Percentiles rank a stretch among this genome's conserved stretches.
phyloP scores from a whole-genome alignment of 2,113 vertebrate species.

The Salvelinus sp. region DNA sequence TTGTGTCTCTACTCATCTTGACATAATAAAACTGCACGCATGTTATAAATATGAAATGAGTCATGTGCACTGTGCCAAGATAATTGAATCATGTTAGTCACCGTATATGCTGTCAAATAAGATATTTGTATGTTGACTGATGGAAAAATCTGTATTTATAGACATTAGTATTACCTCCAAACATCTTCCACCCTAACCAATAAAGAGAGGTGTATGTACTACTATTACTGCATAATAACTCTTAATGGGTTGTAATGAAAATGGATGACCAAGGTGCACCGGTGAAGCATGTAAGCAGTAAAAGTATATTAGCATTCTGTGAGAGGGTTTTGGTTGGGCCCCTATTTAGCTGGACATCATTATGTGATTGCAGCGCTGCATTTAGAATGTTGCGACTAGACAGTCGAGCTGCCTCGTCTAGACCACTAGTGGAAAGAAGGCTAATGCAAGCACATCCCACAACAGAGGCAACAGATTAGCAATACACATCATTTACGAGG shows the following conservation, averaged over 20 bases:
- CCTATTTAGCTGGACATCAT: background rate
- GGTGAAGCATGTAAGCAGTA: background rate
- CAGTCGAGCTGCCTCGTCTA: constrained; percentile 27
- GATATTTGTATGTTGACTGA: background rate
- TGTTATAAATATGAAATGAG: too few relatives aligned
- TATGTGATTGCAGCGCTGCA: constrained; percentile 37
- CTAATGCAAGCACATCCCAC: too few relatives aligned
- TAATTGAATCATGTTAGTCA: background rate
- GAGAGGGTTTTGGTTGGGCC: background rate
- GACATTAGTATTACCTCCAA: too few relatives aligned
- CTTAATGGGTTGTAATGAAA: background rate
- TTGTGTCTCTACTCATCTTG: background rate
- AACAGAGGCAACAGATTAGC: too few relatives aligned
- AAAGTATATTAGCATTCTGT: background rate
- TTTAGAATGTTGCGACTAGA: constrained; percentile 22
- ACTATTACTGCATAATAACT: background rate
- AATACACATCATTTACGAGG: too few relatives aligned
- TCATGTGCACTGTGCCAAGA: too few relatives aligned
- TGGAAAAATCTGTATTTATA: too few relatives aligned
- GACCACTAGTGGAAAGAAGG: too few relatives aligned
- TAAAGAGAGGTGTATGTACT: background rate
- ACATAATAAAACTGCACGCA: background rate
- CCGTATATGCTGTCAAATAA: background rate
- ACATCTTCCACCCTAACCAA: too few relatives aligned
- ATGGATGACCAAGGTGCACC: background rate